Evolutionary conservation across 2,888 invertebrate genomes (phyloP), one percentile per base, ranked within the genome.

Genomic region (Hyppa rectilinea): DNA sequence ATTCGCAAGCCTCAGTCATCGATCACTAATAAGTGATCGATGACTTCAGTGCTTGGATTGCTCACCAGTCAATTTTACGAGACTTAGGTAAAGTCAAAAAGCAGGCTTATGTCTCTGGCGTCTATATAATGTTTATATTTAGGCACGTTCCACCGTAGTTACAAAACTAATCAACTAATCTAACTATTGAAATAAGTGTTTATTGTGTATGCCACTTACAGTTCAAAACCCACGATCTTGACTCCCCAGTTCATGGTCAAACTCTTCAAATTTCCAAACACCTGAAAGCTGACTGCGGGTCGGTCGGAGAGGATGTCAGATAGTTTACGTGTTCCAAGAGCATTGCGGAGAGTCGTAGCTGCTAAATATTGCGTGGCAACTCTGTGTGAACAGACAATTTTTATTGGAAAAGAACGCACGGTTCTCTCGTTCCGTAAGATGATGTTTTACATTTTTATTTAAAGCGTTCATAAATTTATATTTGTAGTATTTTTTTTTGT

Each of bases 191-290:
- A 36, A 56, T 17, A 38, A 56, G 36, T 20, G 20, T 49, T 2
- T 38, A 56, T 56, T 20, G 20, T 49, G 2, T 38, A 23, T 26
- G 6, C 7, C 17, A 93, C 97, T 97, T 95, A 98, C 98, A 99
- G 98, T 96, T 99, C 99, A 17, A 99, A 98, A 75, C 98, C 96
- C 89, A 98, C 98, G 12, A 98, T 97, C 94, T 97, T 97, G 64
- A 98, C 97, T 47, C 98, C 98, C 98, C 98, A 98, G 2, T 97
- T 97, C 87, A 97, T 97, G 0, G 98, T 98, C 20, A 98, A 97
- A 58, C 97, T 97, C 85, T 97, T 98, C 85, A 98, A 94, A 4
- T 97, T 96, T 29, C 96, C 88, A 91, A 98, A 98, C 97, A 99
- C 98, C 26, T 97, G 97, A 82, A 97, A 97, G 38, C 98, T 98